Percentiles rank a stretch among this genome's conserved stretches.
Evolutionary conservation across 2,113 vertebrate genomes (phyloP).

Genomic region (Natator depressus): DNA sequence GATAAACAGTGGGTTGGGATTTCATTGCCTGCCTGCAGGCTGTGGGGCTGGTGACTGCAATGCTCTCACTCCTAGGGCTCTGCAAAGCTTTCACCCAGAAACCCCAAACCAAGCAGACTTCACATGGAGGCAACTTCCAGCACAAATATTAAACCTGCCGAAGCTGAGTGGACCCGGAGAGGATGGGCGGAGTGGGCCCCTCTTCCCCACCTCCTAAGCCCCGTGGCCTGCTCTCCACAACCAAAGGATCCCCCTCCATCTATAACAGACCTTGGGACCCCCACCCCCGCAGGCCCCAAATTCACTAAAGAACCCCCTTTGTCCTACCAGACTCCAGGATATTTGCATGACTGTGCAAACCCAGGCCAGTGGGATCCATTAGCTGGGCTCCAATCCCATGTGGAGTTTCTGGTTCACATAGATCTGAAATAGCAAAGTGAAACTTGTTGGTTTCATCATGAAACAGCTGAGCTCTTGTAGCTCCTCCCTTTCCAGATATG

Average conservation of each 20-base stretch:
- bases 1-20: not conserved
- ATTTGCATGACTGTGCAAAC: not conserved
- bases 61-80: not conserved
- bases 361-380: not conserved
- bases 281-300: not conserved
- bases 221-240: not conserved
- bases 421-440: not conserved
- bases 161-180: not conserved
- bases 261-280: not conserved
- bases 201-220: not conserved
- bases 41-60: not conserved
- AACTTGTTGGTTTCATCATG: not conserved
- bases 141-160: not conserved
- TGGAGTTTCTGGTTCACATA: not conserved
- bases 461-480: not conserved
- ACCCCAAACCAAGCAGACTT: not conserved
- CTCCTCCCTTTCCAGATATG: not conserved
- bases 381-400: not conserved
- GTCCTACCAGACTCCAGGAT: not conserved
- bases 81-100: accelerated
- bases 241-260: accelerated
- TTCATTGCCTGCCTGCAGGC: not conserved
- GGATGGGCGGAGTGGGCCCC: not conserved
- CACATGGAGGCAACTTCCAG: not conserved
- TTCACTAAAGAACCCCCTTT: not conserved